phyloP scores from a whole-genome alignment of 2,113 vertebrate species.

The Otolemur garnettii region DNA sequence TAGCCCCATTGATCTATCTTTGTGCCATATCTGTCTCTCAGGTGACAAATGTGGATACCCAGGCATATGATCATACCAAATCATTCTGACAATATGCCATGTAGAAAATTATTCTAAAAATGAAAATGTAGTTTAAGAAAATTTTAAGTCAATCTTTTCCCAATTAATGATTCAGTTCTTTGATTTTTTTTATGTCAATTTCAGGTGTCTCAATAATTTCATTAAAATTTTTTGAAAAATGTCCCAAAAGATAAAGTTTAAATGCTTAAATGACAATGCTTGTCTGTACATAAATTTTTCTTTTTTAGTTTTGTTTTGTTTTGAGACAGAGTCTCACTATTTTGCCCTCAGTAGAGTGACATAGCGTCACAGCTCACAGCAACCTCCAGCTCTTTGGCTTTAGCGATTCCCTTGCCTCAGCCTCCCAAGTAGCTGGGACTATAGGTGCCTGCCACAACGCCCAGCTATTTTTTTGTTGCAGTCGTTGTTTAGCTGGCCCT shows the following conservation, averaged over 20 bases:
- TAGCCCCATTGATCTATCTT: background rate
- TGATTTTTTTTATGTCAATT: background rate
- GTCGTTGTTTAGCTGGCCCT: no score
- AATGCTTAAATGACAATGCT: background rate
- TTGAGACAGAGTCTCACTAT: no score
- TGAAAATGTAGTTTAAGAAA: constrained; percentile 3
- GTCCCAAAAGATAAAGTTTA: background rate
- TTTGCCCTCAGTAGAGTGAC: no score
- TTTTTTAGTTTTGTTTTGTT: no score
- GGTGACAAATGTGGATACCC: background rate
- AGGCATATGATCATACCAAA: background rate
- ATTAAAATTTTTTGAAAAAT: background rate
- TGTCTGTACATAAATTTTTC: background rate
- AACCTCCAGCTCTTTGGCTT: no score
- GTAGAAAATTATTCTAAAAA: constrained; percentile 7
- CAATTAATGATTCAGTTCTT: background rate
- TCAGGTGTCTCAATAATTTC: background rate
- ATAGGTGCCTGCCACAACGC: no score
- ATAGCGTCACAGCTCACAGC: no score
- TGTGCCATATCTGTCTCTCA: background rate
- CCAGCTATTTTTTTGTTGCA: no score
- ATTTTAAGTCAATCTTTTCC: background rate
- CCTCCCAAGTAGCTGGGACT: no score
- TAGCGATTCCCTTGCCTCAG: no score
- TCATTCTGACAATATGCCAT: background rate